Evolutionary conservation across 1,140 invertebrate genomes (phyloP), one percentile per base, ranked within the genome.

Genomic region (Drosophila sucinea): DNA sequence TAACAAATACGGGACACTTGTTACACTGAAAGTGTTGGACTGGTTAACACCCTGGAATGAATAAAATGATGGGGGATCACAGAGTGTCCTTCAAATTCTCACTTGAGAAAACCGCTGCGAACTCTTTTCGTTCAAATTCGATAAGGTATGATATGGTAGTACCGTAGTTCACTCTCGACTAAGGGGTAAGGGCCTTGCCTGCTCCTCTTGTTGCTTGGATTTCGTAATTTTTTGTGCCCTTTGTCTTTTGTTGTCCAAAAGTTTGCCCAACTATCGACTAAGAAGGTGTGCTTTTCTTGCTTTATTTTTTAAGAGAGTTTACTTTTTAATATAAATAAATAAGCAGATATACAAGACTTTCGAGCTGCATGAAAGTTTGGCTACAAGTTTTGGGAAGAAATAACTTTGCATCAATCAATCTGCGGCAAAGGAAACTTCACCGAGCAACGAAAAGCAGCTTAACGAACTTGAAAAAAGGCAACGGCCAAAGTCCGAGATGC

Each of bases 291-390:
- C 3, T 27, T 27, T 51, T 10, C 27, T 25, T 51, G 25, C 25
- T 2, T 25, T 27, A 3, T 51, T 51, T 51, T 2, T 29, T 29
- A 30, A 51, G 41, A 30, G 11, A 35, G 7, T 35, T 60, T 55
- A 44, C 58, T 60, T 44, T 70, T 76, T 60, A 76, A 64, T 70
- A 76, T 76, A 76, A 76, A 76, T 76, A 76, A 76, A 76, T 58
- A 76, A 76, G n/a, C 1, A 33, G 56, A 35, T 58, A 35, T 35
- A 58, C 56, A 58, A 57, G 30, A 23, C n/a, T 23, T 35, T 57
- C 55, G n/a, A 23, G n/a, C 56, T 35, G 33, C 17, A 25, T 6
- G 33, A 35, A 58, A 58, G 33, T 32, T 58, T 58, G 29, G 11
- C 56, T 35, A 58, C 56, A 35, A 58, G n/a, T 58, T 58, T 58